Evolutionary conservation across 2,797 vertebrate species (phyloP).

Genomic region (Avahi laniger): DNA sequence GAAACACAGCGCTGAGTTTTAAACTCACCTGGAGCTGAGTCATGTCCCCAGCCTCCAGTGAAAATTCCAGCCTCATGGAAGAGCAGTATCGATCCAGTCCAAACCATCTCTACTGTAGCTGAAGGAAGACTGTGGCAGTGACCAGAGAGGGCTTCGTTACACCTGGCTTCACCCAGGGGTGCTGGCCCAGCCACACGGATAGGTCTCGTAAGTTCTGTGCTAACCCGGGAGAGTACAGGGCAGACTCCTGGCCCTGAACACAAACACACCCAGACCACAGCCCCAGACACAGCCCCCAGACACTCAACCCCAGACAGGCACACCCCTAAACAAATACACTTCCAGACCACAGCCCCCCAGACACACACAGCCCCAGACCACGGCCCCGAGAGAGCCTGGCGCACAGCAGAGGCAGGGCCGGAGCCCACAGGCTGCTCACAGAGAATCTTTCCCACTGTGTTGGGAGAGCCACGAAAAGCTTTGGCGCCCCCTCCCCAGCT

Average conservation of each 20-base stretch:
- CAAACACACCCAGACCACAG: background rate
- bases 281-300: background rate
- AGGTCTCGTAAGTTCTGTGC: rapidly evolving
- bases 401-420: background rate
- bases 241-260: background rate
- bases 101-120: background rate
- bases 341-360: background rate
- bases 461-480: no score
- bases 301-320: background rate
- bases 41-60: rapidly evolving
- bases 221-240: background rate
- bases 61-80: background rate
- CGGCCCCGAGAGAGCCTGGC: rapidly evolving
- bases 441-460: background rate
- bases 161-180: background rate
- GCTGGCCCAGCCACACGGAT: no score
- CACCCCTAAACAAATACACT: background rate
- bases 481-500: background rate
- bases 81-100: rapidly evolving
- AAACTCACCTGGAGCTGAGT: background rate
- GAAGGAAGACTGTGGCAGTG: background rate
- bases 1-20: background rate
- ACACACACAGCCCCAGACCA: background rate
- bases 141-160: background rate
- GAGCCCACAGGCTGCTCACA: background rate